A percentile compares a stretch with the other conserved stretches of the same genome.
Evolutionary conservation across 2,797 vertebrate species (phyloP).

Genomic region (Periophthalmus magnuspinnatus): DNA sequence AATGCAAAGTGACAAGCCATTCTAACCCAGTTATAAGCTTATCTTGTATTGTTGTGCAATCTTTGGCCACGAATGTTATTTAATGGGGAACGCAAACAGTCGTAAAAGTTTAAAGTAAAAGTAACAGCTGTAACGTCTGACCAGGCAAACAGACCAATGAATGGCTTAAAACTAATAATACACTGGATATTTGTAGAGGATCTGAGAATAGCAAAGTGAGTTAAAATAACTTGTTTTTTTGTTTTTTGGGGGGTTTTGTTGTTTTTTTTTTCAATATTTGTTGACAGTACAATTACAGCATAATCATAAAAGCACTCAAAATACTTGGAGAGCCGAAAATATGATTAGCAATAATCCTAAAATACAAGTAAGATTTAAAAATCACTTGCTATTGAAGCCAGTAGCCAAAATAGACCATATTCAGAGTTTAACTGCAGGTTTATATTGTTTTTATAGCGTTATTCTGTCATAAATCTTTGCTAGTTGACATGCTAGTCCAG

Average conservation of each 20-base stretch:
- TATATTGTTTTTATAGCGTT: background rate
- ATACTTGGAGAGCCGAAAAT: background rate
- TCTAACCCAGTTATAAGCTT: background rate
- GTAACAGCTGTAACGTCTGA: background rate
- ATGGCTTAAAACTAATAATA: background rate
- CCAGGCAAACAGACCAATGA: background rate
- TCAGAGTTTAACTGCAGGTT: background rate
- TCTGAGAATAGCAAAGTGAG: background rate
- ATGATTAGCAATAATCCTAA: background rate
- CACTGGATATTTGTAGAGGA: background rate
- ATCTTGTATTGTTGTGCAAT: background rate
- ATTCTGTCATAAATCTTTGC: background rate
- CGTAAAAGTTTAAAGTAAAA: background rate
- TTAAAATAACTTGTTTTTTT: no score
- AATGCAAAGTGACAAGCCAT: background rate
- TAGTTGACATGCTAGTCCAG: slow-evolving; percentile 29
- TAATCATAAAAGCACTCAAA: background rate
- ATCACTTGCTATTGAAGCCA: background rate
- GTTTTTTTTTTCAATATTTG: background rate
- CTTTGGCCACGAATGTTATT: background rate
- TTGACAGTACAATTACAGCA: background rate
- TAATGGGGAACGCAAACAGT: background rate
- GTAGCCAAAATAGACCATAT: background rate
- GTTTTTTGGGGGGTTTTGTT: no score
- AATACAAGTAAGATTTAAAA: background rate